These are phyloP conservation scores for Tachystola acroxantha DNA, from an alignment of 2,888 invertebrate genomes.

Conservation along the genomic window DNA sequence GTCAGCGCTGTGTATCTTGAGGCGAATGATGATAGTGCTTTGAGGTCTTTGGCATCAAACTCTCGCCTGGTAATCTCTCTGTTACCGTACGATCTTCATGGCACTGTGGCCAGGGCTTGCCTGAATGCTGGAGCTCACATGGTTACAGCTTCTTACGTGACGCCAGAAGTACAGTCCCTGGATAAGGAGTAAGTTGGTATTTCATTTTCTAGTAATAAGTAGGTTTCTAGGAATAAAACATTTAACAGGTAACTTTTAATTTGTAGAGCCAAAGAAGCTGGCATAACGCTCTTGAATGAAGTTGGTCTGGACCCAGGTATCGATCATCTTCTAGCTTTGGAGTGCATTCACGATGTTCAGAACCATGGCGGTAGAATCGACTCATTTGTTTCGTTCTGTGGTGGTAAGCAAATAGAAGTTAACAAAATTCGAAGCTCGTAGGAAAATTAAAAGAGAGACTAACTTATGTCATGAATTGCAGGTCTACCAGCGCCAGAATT, in stretches of 20 bases:
- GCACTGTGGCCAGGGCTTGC: slow-evolving; percentile 90
- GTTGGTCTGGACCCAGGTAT: slow-evolving; percentile 99
- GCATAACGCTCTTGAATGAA: slow-evolving; percentile 96
- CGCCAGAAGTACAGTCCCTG: slow-evolving; percentile 88
- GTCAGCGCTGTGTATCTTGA: slow-evolving; percentile 90
- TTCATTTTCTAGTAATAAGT: no score
- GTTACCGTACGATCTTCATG: slow-evolving; percentile 94
- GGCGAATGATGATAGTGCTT: slow-evolving; percentile 85
- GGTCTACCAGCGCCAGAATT: slow-evolving; percentile 98
- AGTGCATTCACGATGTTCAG: slow-evolving; percentile 96
- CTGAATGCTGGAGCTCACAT: slow-evolving; percentile 92
- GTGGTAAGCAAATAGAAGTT: slow-evolving; percentile 67
- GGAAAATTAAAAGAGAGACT: no score
- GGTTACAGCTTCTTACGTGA: slow-evolving; percentile 97
- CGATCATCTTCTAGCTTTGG: slow-evolving; percentile 97
- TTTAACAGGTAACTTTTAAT: no score
- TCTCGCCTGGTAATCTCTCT: slow-evolving; percentile 91
- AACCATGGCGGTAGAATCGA: slow-evolving; percentile 93
- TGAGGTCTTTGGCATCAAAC: slow-evolving; percentile 83
- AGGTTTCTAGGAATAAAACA: neutral
- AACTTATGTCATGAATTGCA: slow-evolving; percentile 26
- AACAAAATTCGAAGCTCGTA: neutral
- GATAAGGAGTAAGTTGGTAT: slow-evolving; percentile 81
- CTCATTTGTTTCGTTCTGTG: slow-evolving; percentile 98
- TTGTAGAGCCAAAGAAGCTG: slow-evolving; percentile 89